A percentile compares a stretch with the other conserved stretches of the same genome.
Evolutionary conservation across 2,797 vertebrate species (phyloP).

Genomic region (Graptemys geographica): DNA sequence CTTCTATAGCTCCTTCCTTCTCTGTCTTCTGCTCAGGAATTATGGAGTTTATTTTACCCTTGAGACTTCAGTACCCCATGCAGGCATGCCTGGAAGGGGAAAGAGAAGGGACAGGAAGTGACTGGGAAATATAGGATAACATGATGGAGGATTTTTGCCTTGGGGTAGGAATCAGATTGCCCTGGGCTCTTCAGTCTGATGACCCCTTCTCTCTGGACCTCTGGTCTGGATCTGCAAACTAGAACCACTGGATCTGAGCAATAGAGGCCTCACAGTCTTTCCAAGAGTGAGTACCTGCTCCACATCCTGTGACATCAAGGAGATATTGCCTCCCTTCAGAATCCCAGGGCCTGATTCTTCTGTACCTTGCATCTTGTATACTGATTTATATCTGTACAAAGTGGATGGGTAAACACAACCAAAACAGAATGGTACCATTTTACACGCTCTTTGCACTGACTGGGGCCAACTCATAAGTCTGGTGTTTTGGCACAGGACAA

Average conservation of each 20-base stretch:
- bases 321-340: not conserved
- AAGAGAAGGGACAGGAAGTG: not conserved
- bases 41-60: not conserved
- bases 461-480: not conserved
- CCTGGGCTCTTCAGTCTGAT: not conserved
- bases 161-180: not conserved
- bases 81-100: not conserved
- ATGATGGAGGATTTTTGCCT: not conserved
- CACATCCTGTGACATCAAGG: not conserved
- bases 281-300: not conserved
- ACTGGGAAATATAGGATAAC: not conserved
- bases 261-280: not conserved
- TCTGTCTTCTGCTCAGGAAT: fast-evolving
- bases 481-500: too few relatives aligned
- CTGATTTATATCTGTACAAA: not conserved
- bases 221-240: not conserved
- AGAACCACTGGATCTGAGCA: not conserved
- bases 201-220: fast-evolving
- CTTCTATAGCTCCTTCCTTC: not conserved
- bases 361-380: not conserved
- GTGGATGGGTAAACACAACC: not conserved
- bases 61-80: not conserved
- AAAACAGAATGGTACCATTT: not conserved
- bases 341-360: not conserved
- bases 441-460: not conserved